phyloP scores from a whole-genome alignment of 2,888 invertebrate species.

The Folsomia candida region DNA sequence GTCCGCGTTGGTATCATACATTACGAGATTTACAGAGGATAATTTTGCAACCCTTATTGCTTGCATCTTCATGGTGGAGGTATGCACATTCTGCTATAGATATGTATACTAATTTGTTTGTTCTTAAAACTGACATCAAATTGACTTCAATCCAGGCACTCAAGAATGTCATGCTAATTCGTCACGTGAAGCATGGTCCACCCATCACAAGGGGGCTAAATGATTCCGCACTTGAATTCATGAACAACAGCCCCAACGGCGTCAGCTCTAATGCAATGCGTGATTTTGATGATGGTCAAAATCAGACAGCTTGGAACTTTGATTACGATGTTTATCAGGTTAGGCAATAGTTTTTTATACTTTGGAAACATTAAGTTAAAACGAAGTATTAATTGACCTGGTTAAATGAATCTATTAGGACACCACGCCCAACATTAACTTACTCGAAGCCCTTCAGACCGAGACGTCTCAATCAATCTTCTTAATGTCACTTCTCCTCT shows the following conservation, averaged over 20 bases:
- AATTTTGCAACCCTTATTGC: constrained; percentile 53
- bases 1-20: constrained; percentile 52
- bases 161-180: constrained; percentile 15
- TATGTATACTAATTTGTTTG: too few relatives aligned
- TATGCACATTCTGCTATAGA: not conserved
- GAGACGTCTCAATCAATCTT: not conserved
- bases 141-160: not conserved
- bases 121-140: not conserved
- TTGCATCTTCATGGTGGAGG: constrained; percentile 52
- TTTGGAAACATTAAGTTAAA: not conserved
- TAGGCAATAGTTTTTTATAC: too few relatives aligned
- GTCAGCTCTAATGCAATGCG: too few relatives aligned
- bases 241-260: too few relatives aligned
- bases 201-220: not conserved
- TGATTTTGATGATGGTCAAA: too few relatives aligned
- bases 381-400: too few relatives aligned
- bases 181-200: not conserved
- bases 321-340: not conserved
- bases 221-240: too few relatives aligned
- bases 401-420: not conserved
- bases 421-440: not conserved
- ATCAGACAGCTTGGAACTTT: not conserved
- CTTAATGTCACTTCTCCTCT: constrained; percentile 41
- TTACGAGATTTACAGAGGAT: constrained; percentile 53
- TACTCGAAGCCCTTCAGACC: not conserved